phyloP scores from a whole-genome alignment of 2,888 invertebrate species.

The Tetropium fuscum region DNA sequence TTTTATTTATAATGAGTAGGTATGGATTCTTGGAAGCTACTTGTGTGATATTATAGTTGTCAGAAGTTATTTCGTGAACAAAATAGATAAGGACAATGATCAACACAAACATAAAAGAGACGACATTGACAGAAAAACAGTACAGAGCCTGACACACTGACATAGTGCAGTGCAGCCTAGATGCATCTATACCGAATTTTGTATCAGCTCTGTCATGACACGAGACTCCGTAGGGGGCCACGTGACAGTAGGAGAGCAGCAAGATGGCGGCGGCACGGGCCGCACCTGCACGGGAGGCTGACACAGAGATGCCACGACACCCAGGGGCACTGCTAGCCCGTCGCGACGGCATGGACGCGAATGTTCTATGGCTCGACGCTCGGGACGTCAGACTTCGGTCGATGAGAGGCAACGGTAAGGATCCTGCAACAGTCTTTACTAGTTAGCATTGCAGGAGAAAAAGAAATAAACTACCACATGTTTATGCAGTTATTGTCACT shows the following conservation, averaged over 20 bases:
- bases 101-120: conserved; percentile 11
- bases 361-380: conserved; percentile 68
- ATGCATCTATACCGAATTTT: conserved; percentile 38
- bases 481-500: too few relatives aligned
- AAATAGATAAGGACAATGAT: conserved; percentile 3
- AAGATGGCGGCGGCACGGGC: conserved; percentile 94
- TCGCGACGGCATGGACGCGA: conserved; percentile 67
- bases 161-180: conserved; percentile 24
- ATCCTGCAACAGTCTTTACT: conserved; percentile 57
- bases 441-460: too few relatives aligned
- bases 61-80: background rate
- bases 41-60: conserved; percentile 1
- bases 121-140: conserved; percentile 11
- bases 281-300: conserved; percentile 92
- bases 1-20: too few relatives aligned
- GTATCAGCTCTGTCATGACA: conserved; percentile 28
- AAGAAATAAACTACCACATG: too few relatives aligned
- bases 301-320: conserved; percentile 64
- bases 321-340: conserved; percentile 70
- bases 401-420: conserved; percentile 71
- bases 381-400: conserved; percentile 62
- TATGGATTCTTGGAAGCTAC: too few relatives aligned
- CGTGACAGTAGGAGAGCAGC: conserved; percentile 89
- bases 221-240: conserved; percentile 32
- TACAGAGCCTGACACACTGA: conserved; percentile 28